Percentiles rank a stretch among this genome's conserved stretches.
Evolutionary conservation across 1,140 invertebrate species (phyloP).

Genomic region (Platyscapa corneri): DNA sequence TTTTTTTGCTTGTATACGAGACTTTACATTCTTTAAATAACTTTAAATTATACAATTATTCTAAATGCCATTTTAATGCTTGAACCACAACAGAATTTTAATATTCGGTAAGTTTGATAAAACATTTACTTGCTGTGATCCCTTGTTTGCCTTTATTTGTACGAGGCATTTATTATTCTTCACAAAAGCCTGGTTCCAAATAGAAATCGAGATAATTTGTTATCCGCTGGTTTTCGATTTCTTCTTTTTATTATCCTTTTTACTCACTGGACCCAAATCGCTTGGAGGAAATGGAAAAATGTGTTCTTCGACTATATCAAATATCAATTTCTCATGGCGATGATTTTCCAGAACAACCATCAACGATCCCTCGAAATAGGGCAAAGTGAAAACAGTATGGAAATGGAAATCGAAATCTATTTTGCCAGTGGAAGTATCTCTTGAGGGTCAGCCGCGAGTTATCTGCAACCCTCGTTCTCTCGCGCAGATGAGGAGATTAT

Average conservation of each 20-base stretch:
- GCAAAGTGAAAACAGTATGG: constrained; percentile 61
- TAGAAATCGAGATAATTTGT: background rate
- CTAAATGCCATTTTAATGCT: too few relatives aligned
- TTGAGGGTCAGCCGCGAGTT: constrained; percentile 64
- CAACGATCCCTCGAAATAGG: constrained; percentile 8
- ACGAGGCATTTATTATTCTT: too few relatives aligned
- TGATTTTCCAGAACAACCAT: constrained; percentile 57
- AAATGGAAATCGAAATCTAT: constrained; percentile 71
- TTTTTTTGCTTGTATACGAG: background rate
- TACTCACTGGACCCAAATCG: background rate
- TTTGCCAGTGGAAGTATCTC: constrained; percentile 69
- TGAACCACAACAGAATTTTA: too few relatives aligned
- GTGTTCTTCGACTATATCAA: constrained; percentile 55
- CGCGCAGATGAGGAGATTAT: constrained; percentile 41
- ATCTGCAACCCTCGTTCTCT: constrained; percentile 39
- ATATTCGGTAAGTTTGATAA: too few relatives aligned
- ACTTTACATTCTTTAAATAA: too few relatives aligned
- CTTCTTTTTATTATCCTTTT: background rate
- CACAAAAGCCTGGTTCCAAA: too few relatives aligned
- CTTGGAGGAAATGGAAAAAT: constrained; percentile 37
- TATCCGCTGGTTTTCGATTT: background rate
- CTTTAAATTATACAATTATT: too few relatives aligned
- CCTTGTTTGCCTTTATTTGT: too few relatives aligned
- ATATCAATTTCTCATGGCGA: constrained; percentile 66
- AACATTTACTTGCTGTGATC: too few relatives aligned